phyloP scores from a whole-genome alignment of 2,888 invertebrate species.

The Pteria penguin region DNA sequence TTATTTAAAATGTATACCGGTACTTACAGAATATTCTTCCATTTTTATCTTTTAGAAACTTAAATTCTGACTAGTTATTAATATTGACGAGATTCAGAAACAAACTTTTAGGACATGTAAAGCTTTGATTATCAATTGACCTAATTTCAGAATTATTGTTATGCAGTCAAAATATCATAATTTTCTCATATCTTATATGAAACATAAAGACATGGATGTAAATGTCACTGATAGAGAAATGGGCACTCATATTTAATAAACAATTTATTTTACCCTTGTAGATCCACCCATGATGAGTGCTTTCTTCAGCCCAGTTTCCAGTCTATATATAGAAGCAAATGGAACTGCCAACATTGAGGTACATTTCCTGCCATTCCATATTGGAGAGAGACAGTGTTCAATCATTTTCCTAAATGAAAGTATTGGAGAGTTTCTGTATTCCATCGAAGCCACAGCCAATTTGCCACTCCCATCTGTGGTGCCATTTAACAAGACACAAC shows the following conservation, averaged over 20 bases:
- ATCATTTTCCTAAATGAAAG: constrained; percentile 76
- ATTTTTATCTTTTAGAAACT: too few relatives aligned
- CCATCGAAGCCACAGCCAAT: constrained; percentile 74
- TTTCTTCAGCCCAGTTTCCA: constrained; percentile 68
- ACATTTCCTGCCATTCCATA: constrained; percentile 77
- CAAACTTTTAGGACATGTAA: too few relatives aligned
- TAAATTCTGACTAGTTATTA: too few relatives aligned
- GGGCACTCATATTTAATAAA: background rate
- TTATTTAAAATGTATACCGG: too few relatives aligned
- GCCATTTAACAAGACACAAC: constrained; percentile 68
- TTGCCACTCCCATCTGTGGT: constrained; percentile 73
- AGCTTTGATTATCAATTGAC: too few relatives aligned
- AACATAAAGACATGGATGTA: too few relatives aligned
- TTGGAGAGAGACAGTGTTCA: constrained; percentile 76
- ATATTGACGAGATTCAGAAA: too few relatives aligned
- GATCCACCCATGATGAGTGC: constrained; percentile 69
- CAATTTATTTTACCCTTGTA: constrained; percentile 40
- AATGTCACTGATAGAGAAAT: background rate
- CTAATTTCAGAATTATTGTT: background rate
- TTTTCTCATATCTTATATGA: too few relatives aligned
- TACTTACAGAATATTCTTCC: too few relatives aligned
- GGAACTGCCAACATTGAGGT: constrained; percentile 68
- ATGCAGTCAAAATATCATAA: background rate
- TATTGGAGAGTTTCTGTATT: constrained; percentile 79
- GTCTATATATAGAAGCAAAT: constrained; percentile 65